These are phyloP conservation scores for Chlorops oryzae DNA, from an alignment of 1,140 invertebrate genomes.

Conservation along the genomic window DNA sequence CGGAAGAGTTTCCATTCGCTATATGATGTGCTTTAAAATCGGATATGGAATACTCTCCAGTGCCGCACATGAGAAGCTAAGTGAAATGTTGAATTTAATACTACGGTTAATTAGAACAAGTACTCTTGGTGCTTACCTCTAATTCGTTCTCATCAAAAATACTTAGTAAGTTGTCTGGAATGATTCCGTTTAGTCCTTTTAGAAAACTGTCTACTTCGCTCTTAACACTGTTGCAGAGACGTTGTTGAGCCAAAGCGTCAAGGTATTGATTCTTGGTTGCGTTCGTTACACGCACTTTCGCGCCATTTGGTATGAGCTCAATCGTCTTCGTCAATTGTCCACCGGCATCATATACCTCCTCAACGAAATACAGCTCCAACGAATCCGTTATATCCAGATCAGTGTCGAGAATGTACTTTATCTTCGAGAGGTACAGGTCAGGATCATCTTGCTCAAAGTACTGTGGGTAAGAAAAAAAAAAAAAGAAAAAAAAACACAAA, in stretches of 20 bases:
- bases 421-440: constrained; percentile 83
- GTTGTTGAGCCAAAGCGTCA: constrained; percentile 83
- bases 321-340: constrained; percentile 71
- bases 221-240: constrained; percentile 72
- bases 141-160: constrained; percentile 96
- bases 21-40: constrained; percentile 86
- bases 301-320: constrained; percentile 70
- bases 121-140: constrained; percentile 61
- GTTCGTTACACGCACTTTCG: constrained; percentile 49
- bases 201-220: constrained; percentile 84
- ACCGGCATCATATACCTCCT: constrained; percentile 77
- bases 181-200: constrained; percentile 81
- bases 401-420: constrained; percentile 87
- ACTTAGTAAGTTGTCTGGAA: constrained; percentile 85
- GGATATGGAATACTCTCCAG: constrained; percentile 84
- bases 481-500: not conserved
- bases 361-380: constrained; percentile 80
- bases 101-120: too few relatives aligned
- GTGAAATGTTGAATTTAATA: too few relatives aligned
- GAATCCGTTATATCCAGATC: constrained; percentile 67
- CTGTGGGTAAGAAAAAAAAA: constrained; percentile 27
- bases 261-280: constrained; percentile 59
- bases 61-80: constrained; percentile 87
- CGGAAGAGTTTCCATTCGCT: constrained; percentile 73
- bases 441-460: constrained; percentile 96